Evolutionary conservation across 2,797 vertebrate genomes (phyloP).

Genomic region (Aeoliscus strigatus): DNA sequence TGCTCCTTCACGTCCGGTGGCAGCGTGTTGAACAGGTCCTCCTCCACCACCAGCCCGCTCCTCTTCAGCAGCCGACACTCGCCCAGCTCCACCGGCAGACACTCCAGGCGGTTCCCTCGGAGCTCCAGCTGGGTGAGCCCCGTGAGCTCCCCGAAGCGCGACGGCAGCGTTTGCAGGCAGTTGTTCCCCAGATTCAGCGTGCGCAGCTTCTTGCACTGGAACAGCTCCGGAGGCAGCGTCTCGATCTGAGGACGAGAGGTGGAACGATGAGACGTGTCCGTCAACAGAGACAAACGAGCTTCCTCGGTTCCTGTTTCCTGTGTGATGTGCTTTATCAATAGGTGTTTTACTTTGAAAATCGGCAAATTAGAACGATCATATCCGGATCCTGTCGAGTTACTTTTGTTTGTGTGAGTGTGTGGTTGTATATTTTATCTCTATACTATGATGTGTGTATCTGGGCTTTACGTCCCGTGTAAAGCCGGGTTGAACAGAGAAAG

Average conservation of each 20-base stretch:
- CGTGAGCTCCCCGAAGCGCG: constrained; percentile 90
- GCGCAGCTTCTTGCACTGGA: constrained; percentile 95
- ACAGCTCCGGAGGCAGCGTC: constrained; percentile 89
- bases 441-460: no score
- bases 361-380: no score
- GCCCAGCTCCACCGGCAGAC: constrained; percentile 92
- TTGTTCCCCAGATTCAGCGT: constrained; percentile 95
- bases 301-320: no score
- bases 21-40: constrained; percentile 94
- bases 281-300: no score
- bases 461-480: no score
- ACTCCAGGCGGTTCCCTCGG: constrained; percentile 93
- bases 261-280: constrained; percentile 7
- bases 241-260: constrained; percentile 81
- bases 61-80: constrained; percentile 91
- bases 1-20: constrained; percentile 93
- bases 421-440: no score
- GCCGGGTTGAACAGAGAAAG: no score
- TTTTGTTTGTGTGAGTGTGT: no score
- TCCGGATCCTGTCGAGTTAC: no score
- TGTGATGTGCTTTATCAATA: no score
- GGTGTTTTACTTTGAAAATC: no score
- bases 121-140: constrained; percentile 93
- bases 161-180: constrained; percentile 87
- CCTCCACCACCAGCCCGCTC: constrained; percentile 92